Evolutionary conservation across 2,888 invertebrate genomes (phyloP), one percentile per base, ranked within the genome.

Genomic region (Diadegma fenestrale): DNA sequence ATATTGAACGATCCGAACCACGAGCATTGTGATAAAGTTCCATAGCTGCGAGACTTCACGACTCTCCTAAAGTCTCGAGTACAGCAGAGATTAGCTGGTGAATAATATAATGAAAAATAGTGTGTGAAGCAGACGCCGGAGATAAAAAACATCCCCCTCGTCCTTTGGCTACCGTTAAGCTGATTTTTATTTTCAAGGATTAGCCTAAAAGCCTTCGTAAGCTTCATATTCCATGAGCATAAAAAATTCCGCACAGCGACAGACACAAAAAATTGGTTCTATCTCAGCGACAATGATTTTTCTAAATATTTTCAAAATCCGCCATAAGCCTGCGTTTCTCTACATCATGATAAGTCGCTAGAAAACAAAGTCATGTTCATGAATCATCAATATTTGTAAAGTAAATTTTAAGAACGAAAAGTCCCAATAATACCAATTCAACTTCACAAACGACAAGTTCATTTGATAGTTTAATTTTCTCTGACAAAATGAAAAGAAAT

Each of bases 191-290:
- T 87, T 84, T 80, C 84, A 86, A 86, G 89, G 90, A 91, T 92
- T 66, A 91, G 89, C 88, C 54, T 87, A 82, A 88, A 90, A 90
- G 91, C 90, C 89, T 91, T 91, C 88, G 90, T 91, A 90, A 92
- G 89, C 90, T 76, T 89, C 88, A 85, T 91, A 92, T 91, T 90
- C 90, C 88, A 73, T 81, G 87, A 90, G 90, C 90, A 91, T 90
- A 88, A 88, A 72, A 45, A 26, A 68, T 69, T 76, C 85, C 75
- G 86, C 82, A 71, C 84, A 88, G n/a, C n/a, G 89, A 89, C 88
- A 88, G 90, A 89, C 22, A n/a, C 58, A 87, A 64, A 85, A 73
- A 83, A 80, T 76, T 30, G 22, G 14, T 26, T 37, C 19, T 17
- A 14, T 43, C 19, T 51, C 19, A 4, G 22, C n/a, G 68, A 30